phyloP scores from a whole-genome alignment of 2,888 invertebrate genomes.

The Morpho achilles region DNA sequence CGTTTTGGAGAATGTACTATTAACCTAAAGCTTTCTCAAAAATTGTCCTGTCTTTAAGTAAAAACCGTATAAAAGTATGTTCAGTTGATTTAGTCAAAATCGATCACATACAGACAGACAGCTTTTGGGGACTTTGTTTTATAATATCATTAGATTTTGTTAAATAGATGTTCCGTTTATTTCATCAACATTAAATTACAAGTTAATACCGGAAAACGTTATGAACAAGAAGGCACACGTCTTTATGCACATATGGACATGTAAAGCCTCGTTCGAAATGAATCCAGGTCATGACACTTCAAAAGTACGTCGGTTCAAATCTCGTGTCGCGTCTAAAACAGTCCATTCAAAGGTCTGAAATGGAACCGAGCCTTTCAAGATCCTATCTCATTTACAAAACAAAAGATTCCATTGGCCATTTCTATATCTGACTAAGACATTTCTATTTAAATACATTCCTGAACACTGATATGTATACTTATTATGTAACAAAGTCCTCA shows the following conservation, averaged over 20 bases:
- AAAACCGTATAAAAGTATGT: too few relatives aligned
- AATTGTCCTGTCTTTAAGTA: too few relatives aligned
- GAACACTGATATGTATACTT: too few relatives aligned
- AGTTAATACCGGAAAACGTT: constrained; percentile 8
- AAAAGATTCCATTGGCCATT: constrained; percentile 17
- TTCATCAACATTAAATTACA: neutral
- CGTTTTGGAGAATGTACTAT: too few relatives aligned
- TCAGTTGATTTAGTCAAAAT: too few relatives aligned
- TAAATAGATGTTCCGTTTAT: too few relatives aligned
- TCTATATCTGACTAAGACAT: constrained; percentile 1
- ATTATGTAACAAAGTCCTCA: too few relatives aligned
- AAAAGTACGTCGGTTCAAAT: constrained; percentile 26
- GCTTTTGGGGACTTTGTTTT: too few relatives aligned
- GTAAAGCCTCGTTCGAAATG: constrained; percentile 19
- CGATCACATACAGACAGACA: too few relatives aligned
- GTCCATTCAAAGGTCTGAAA: constrained; percentile 24
- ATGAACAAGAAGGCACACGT: neutral
- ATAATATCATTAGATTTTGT: too few relatives aligned
- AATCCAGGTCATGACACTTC: constrained; percentile 27
- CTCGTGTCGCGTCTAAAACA: constrained; percentile 19
- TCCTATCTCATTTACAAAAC: constrained; percentile 27
- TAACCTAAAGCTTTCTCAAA: too few relatives aligned
- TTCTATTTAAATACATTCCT: too few relatives aligned
- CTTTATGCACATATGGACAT: constrained; percentile 12
- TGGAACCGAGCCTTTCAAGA: constrained; percentile 24